phyloP scores from a whole-genome alignment of 2,113 vertebrate genomes.

The Colinus virginianus region DNA sequence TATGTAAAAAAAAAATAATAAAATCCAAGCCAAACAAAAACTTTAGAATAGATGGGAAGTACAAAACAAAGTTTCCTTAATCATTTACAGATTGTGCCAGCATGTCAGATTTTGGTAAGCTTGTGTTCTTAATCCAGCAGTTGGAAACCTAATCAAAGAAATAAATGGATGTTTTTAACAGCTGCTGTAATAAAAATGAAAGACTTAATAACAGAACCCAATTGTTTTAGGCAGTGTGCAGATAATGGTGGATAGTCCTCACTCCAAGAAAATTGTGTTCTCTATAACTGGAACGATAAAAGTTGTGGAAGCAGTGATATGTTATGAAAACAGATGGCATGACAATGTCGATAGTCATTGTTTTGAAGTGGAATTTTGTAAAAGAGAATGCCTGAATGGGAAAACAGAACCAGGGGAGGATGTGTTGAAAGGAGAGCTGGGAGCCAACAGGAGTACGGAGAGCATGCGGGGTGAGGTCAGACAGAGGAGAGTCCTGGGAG shows the following conservation, averaged over 20 bases:
- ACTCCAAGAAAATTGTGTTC: background rate
- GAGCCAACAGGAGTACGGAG: background rate
- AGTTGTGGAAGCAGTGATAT: constrained; percentile 48
- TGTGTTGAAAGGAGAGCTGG: constrained; percentile 46
- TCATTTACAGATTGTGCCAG: constrained; percentile 24
- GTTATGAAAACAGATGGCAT: constrained; percentile 59
- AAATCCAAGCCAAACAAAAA: background rate
- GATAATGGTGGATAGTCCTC: constrained; percentile 23
- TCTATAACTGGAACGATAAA: background rate
- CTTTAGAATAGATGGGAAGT: background rate
- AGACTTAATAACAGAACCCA: constrained; percentile 21
- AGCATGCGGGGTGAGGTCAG: constrained; percentile 44
- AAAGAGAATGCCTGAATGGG: constrained; percentile 43
- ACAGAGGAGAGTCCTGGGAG: background rate
- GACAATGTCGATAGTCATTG: constrained; percentile 40
- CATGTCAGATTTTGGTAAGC: constrained; percentile 14
- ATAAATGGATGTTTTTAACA: constrained; percentile 40
- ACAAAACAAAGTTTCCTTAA: background rate
- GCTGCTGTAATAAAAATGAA: constrained; percentile 30
- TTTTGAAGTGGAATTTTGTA: constrained; percentile 65
- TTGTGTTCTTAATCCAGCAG: constrained; percentile 21
- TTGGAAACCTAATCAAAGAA: constrained; percentile 49
- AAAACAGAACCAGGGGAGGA: constrained; percentile 23
- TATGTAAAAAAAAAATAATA: background rate
- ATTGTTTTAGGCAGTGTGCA: background rate